phyloP scores from a whole-genome alignment of 2,797 vertebrate genomes.

The Carduelis carduelis region DNA sequence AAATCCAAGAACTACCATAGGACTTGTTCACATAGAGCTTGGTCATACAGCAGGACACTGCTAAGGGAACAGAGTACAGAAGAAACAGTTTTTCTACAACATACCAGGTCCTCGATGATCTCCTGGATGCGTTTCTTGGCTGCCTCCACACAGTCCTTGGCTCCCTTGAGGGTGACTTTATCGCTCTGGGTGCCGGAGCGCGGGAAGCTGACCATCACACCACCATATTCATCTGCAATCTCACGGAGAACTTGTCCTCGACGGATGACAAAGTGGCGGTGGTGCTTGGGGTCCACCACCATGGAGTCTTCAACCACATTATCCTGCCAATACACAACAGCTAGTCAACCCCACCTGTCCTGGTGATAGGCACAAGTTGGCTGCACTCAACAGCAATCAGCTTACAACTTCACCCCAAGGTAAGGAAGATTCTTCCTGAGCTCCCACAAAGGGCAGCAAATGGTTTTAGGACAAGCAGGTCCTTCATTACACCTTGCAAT shows the following conservation, averaged over 20 bases:
- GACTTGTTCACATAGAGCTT: not conserved
- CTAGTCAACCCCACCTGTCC: not conserved
- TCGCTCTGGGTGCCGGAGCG: conserved; percentile 91
- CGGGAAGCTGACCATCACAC: conserved; percentile 97
- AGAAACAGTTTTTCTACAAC: not conserved
- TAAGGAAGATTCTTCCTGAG: not conserved
- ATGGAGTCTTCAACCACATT: conserved; percentile 93
- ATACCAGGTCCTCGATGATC: conserved; percentile 94
- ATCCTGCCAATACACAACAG: conserved; percentile 75
- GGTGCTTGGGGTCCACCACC: conserved; percentile 91
- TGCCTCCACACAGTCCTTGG: conserved; percentile 97
- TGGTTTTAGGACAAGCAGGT: not conserved
- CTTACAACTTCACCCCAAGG: not conserved
- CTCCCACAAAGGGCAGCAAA: not conserved
- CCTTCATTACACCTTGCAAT: not conserved
- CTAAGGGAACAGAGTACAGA: not conserved
- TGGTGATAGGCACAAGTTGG: accelerated
- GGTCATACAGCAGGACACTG: not conserved
- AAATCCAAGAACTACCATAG: not conserved
- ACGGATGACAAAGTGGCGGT: conserved; percentile 94
- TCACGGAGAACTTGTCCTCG: conserved; percentile 94
- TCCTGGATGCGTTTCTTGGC: conserved; percentile 96
- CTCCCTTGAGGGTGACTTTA: conserved; percentile 93
- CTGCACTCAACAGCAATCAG: not conserved
- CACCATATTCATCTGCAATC: conserved; percentile 94